Base-by-base conservation (phyloP, 2,888 invertebrate species). In the Thumatha senex region DNA sequence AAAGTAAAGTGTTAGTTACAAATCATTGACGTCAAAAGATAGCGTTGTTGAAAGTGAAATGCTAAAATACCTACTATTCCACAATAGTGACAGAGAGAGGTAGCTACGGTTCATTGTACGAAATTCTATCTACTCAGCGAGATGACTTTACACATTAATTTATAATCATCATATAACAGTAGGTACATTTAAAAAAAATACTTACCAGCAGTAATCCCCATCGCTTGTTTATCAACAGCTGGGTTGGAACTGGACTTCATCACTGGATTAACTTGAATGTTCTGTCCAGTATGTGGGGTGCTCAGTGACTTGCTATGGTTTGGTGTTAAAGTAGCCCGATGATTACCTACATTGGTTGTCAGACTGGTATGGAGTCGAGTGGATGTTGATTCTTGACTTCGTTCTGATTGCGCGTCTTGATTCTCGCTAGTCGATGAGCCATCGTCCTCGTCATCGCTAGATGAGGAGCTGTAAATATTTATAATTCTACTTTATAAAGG, bases 371-470 rank as follows among this genome's bases (percentile, higher is more conserved):
- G 82, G 1, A 84, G 64, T 0, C 82, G 80, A 14, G 75, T 71
- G 24, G 71, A 74, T n/a, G 78, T 79, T 0, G 86, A 86, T 34
- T 87, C 89, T 33, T 89, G 87, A 42, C 86, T 85, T 8, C 83
- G 60, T 51, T 89, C 89, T 0, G 87, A 86, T 24, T 80, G 82
- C 0, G 87, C 89, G 56, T 88, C 90, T 45, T 85, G 85, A 64
- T 88, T 89, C 63, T 92, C 92, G 55, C 90, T 91, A 18, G 85
- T 82, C 0, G 89, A 89, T 0, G 91, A 90, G 1, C 92, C 93
- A 47, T 92, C 92, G 62, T 94, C 94, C 46, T 93, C 93, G 51
- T 94, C 94, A 40, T 95, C 95, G 69, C 95, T 95, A 49, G 95
- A 95, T 49, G 95, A 95, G 78, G 84, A 96, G 88, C 87, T 96